Base-by-base conservation (phyloP, 2,888 invertebrate species). In the Macrophya alboannulata region DNA sequence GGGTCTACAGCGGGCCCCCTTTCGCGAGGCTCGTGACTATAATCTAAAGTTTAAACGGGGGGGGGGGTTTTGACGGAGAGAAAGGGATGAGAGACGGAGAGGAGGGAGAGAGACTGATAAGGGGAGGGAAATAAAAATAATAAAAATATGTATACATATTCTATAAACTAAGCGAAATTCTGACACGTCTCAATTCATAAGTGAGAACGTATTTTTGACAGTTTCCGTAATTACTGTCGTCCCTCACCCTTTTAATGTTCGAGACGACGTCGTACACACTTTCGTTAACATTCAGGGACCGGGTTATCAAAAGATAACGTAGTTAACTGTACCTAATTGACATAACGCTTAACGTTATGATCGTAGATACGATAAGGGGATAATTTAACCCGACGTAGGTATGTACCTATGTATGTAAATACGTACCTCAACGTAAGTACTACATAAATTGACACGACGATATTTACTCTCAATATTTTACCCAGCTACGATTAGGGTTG, bases 21-120 rank as follows among this genome's bases (percentile, higher is more conserved):
- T 59, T 62, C 45, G 81, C 81, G 62, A 81, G 43, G 81, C 83
- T 74, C 83, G 83, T 83, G 83, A 83, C 83, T 83, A 83, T 71
- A 83, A 83, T 83, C 83, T 68, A 65, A 83, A 83, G 83, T 83
- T 62, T 83, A 59, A 81, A 62, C 68, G 31, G 55, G 83, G 31
- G 45, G 45, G n/a, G 40, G 40, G n/a, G n/a, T n/a, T 25, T 48
- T 45, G 43, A 17, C 31, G 48, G 77, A 3, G 17, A 77, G 43
- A 43, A 43, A 40, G 51, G n/a, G 10, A 17, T 43, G 45, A 45
- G n/a, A 15, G 43, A 10, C 10, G 8, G 43, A 74, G 8, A 17
- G 12, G 17, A 31, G 37, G 8, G 31, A 31, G n/a, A 77, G 31
- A 48, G 4, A 55, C 12, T 40, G 31, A 48, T 0, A 74, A 45